These are phyloP conservation scores for Anhinga anhinga DNA, from an alignment of 2,113 vertebrate genomes.

Conservation along the genomic window DNA sequence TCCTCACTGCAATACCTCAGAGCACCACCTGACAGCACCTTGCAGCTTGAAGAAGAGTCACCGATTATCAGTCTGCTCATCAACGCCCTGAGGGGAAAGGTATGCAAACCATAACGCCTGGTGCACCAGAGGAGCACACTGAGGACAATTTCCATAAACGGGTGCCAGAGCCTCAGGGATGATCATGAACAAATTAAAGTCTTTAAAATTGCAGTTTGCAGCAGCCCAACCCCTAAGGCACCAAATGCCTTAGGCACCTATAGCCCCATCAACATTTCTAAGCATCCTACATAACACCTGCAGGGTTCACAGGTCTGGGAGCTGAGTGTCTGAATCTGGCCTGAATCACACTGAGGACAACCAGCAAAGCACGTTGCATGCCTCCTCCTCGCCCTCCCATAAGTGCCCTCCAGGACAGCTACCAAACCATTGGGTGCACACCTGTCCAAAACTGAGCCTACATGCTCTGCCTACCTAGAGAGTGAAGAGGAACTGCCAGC, in stretches of 20 bases:
- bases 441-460: background rate
- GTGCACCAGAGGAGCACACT: background rate
- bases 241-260: background rate
- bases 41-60: background rate
- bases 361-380: background rate
- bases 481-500: background rate
- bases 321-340: background rate
- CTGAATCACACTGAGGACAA: background rate
- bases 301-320: background rate
- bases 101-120: background rate
- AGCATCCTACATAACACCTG: background rate
- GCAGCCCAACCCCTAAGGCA: background rate
- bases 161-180: background rate
- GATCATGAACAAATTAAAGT: background rate
- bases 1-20: background rate
- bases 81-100: background rate
- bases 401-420: background rate
- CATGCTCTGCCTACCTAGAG: background rate
- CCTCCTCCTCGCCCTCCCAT: background rate
- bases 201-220: background rate
- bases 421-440: accelerated
- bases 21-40: background rate
- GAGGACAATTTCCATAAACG: background rate
- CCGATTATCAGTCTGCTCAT: conserved; percentile 27
- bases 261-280: background rate